A percentile compares a stretch with the other conserved stretches of the same genome.
Conservation (phyloP, 2,113 vertebrate species). For the Naja naja region DNA sequence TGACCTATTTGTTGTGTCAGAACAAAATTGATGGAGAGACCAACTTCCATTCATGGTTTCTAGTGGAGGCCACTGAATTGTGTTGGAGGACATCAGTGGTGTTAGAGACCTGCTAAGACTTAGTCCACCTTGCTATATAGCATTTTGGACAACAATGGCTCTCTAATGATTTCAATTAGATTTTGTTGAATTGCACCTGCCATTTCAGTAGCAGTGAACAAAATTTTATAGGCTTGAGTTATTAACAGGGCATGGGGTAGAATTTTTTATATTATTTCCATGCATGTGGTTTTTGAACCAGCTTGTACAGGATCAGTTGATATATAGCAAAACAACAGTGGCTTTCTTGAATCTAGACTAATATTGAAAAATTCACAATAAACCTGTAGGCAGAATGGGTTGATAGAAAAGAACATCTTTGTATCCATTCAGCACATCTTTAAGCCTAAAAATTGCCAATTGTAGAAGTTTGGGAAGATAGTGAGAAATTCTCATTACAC, state of each 20-base stretch:
- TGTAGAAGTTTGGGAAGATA: background rate
- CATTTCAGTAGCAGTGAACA: background rate
- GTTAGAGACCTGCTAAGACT: background rate
- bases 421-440: background rate
- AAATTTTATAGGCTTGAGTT: background rate
- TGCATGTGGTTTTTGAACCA: background rate
- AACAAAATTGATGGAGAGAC: background rate
- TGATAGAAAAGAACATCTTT: background rate
- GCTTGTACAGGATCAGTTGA: background rate
- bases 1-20: background rate
- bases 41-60: background rate
- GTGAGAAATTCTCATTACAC: background rate
- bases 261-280: background rate
- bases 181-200: background rate
- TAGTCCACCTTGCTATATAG: background rate
- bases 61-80: background rate
- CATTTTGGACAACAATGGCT: background rate
- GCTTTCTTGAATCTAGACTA: background rate
- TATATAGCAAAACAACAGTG: background rate
- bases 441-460: background rate
- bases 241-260: background rate
- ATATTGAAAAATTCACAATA: slow-evolving; percentile 9
- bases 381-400: background rate
- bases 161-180: background rate
- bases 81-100: background rate